These are phyloP conservation scores for Odiellus spinosus DNA, from an alignment of 2,888 invertebrate genomes.

Conservation along the genomic window DNA sequence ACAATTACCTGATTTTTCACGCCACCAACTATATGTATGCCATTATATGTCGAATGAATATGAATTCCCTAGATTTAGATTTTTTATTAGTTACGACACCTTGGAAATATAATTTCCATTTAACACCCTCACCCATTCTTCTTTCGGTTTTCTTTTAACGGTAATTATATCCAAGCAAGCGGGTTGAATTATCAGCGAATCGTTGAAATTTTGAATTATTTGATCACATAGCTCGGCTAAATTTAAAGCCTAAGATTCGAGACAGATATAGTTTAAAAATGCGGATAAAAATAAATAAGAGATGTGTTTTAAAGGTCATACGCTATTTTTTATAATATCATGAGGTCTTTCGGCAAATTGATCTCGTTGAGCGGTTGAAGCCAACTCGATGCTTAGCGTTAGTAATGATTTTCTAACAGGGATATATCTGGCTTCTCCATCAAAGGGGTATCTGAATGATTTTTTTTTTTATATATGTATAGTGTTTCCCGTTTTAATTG, in stretches of 20 bases:
- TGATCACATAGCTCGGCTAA: constrained; percentile 64
- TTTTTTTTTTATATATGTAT: too few relatives aligned
- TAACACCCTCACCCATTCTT: constrained; percentile 45
- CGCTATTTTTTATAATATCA: constrained; percentile 37
- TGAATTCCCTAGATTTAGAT: constrained; percentile 51
- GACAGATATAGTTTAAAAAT: constrained; percentile 24
- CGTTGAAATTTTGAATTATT: constrained; percentile 60
- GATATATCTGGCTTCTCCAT: constrained; percentile 42
- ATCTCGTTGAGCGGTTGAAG: constrained; percentile 76
- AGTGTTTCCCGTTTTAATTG: too few relatives aligned
- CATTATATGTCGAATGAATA: constrained; percentile 67
- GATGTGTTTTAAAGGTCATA: constrained; percentile 18
- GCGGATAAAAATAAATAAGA: too few relatives aligned
- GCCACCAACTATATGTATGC: constrained; percentile 60
- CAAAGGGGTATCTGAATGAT: constrained; percentile 40
- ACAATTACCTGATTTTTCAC: constrained; percentile 43
- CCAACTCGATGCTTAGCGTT: constrained; percentile 65
- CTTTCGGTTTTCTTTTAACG: constrained; percentile 54
- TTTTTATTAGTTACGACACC: not conserved
- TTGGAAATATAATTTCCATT: constrained; percentile 1
- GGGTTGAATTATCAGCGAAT: constrained; percentile 80
- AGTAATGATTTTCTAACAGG: constrained; percentile 54
- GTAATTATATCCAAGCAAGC: constrained; percentile 75
- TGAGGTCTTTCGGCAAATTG: constrained; percentile 74
- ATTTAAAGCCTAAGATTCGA: constrained; percentile 43